Conservation (phyloP, 2,113 vertebrate genomes). For the Phaethon lepturus region DNA sequence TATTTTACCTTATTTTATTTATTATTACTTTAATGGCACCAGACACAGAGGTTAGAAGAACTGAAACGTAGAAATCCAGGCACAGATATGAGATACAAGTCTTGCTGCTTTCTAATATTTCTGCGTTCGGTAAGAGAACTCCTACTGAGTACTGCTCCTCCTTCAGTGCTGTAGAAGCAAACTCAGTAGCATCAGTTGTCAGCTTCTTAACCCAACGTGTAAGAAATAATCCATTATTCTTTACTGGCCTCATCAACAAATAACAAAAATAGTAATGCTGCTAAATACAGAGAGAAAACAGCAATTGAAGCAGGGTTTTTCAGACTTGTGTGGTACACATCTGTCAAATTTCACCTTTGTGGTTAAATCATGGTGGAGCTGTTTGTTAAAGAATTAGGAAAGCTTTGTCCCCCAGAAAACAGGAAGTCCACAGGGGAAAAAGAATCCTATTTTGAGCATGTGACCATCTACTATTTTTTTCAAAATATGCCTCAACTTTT, state of each 20-base stretch:
- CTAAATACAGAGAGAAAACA: neutral
- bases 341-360: neutral
- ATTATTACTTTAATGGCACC: neutral
- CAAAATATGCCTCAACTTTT: neutral
- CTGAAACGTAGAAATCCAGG: neutral
- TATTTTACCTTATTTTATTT: neutral
- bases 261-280: neutral
- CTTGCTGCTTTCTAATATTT: neutral
- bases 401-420: neutral
- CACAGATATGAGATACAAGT: accelerated
- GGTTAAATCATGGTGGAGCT: neutral
- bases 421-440: neutral
- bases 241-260: neutral
- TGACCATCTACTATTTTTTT: neutral
- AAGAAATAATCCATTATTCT: neutral
- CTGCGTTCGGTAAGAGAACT: neutral
- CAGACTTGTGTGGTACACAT: neutral
- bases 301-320: neutral
- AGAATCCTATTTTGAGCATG: neutral
- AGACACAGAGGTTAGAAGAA: neutral
- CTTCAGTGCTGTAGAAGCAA: neutral
- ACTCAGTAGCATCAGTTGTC: neutral
- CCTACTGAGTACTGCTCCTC: neutral
- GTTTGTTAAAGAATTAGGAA: neutral
- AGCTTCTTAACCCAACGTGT: neutral